Conservation (phyloP, 2,797 vertebrate genomes). For the Melanotaenia boesemani region DNA sequence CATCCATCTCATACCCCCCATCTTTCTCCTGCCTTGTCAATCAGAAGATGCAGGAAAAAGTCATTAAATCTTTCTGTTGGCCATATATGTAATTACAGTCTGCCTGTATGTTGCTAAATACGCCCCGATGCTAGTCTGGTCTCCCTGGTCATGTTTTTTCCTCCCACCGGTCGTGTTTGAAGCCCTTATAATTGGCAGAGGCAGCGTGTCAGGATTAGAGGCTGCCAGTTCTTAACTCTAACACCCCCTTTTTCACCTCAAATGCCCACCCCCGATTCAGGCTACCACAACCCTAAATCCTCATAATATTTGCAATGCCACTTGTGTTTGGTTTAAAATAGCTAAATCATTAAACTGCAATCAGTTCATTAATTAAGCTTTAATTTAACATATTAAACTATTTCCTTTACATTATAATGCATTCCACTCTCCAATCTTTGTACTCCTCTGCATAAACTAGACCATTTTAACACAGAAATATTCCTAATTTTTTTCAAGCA, state of each 20-base stretch:
- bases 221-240: slow-evolving; percentile 82
- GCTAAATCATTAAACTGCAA: slow-evolving; percentile 18
- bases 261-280: slow-evolving; percentile 23
- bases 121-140: slow-evolving; percentile 82
- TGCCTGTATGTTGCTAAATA: slow-evolving; percentile 88
- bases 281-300: slow-evolving; percentile 55
- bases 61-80: slow-evolving; percentile 87
- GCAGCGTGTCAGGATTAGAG: slow-evolving; percentile 88
- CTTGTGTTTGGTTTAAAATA: slow-evolving; percentile 18
- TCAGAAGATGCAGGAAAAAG: slow-evolving; percentile 83
- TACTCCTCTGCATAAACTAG: slow-evolving; percentile 3
- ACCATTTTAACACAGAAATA: neutral
- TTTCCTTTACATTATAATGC: neutral
- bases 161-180: slow-evolving; percentile 85
- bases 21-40: slow-evolving; percentile 83
- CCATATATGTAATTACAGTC: slow-evolving; percentile 89
- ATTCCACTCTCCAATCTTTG: neutral
- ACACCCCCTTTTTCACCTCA: slow-evolving; percentile 63
- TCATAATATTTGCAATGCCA: slow-evolving; percentile 30
- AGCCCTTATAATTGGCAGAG: slow-evolving; percentile 87
- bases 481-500: neutral
- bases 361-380: neutral
- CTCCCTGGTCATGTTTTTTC: slow-evolving; percentile 87
- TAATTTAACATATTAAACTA: neutral
- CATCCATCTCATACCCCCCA: slow-evolving; percentile 21